These are phyloP conservation scores for Halcyon badia DNA, from an alignment of 2,797 vertebrate genomes.

Conservation along the genomic window DNA sequence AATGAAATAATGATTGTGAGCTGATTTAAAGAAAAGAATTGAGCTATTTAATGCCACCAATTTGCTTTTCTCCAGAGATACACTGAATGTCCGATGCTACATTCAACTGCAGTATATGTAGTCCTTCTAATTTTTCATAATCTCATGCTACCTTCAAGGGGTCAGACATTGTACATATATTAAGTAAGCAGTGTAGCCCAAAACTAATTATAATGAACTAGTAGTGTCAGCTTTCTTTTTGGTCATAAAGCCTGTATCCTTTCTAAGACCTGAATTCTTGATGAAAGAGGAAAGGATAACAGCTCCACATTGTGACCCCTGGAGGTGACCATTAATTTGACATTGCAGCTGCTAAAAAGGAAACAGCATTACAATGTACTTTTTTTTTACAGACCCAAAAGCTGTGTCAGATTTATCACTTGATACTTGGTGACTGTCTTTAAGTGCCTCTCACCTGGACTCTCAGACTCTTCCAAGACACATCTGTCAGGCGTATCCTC, in stretches of 20 bases:
- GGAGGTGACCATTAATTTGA: slow-evolving; percentile 81
- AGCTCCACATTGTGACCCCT: slow-evolving; percentile 80
- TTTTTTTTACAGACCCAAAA: slow-evolving; percentile 58
- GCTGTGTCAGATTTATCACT: slow-evolving; percentile 79
- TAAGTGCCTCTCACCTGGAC: slow-evolving; percentile 85
- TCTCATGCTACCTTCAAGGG: slow-evolving; percentile 64
- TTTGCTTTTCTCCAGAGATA: slow-evolving; percentile 43
- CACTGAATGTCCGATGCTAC: neutral
- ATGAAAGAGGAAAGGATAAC: slow-evolving; percentile 82
- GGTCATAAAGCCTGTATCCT: slow-evolving; percentile 80
- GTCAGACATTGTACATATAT: slow-evolving; percentile 70
- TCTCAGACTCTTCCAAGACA: slow-evolving; percentile 82
- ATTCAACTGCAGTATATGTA: slow-evolving; percentile 20
- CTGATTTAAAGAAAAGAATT: slow-evolving; percentile 61
- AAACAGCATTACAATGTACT: slow-evolving; percentile 71
- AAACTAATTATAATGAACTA: slow-evolving; percentile 84
- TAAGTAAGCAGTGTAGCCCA: slow-evolving; percentile 75
- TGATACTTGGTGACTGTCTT: slow-evolving; percentile 76
- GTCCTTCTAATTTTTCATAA: slow-evolving; percentile 73
- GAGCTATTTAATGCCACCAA: slow-evolving; percentile 29
- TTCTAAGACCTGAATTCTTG: slow-evolving; percentile 77
- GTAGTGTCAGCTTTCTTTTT: slow-evolving; percentile 80
- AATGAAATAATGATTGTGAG: slow-evolving; percentile 68
- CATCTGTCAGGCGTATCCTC: slow-evolving; percentile 82
- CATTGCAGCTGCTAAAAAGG: slow-evolving; percentile 80